phyloP scores from a whole-genome alignment of 2,888 invertebrate genomes.

The Drosophila kokeensis region DNA sequence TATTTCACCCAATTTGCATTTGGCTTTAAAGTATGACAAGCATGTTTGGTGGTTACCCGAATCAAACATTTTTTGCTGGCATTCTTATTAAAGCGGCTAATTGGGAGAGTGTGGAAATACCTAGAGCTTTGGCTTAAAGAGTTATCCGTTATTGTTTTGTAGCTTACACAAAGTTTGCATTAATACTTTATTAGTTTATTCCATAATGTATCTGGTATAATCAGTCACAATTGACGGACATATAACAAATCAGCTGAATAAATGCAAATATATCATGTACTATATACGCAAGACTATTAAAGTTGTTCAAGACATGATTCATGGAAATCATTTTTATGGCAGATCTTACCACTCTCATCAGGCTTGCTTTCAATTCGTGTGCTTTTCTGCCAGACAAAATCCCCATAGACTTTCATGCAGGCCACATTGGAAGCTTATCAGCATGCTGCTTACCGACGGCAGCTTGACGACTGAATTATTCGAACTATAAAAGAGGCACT shows the following conservation, averaged over 20 bases:
- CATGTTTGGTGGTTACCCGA: conserved; percentile 34
- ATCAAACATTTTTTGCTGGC: conserved; percentile 6
- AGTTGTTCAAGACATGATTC: neutral
- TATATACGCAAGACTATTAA: neutral
- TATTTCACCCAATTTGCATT: neutral
- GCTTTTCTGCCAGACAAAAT: conserved; percentile 33
- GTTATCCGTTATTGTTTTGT: neutral
- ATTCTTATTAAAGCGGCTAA: neutral
- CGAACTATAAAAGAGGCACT: conserved; percentile 22
- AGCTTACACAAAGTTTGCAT: neutral
- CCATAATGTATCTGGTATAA: neutral
- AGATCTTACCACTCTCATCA: neutral
- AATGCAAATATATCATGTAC: neutral
- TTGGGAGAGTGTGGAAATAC: conserved; percentile 10
- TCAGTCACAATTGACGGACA: neutral
- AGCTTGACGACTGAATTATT: neutral
- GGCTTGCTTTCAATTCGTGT: conserved; percentile 5
- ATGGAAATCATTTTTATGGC: neutral
- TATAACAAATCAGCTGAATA: neutral
- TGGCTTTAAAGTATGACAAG: conserved; percentile 2
- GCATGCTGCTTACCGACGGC: neutral
- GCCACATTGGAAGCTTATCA: neutral
- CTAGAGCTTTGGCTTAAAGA: neutral
- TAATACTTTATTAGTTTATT: neutral
- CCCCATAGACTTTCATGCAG: neutral